These are phyloP conservation scores for Mormyrops boulengeri DNA, from an alignment of 2,797 vertebrate genomes.

Conservation along the genomic window DNA sequence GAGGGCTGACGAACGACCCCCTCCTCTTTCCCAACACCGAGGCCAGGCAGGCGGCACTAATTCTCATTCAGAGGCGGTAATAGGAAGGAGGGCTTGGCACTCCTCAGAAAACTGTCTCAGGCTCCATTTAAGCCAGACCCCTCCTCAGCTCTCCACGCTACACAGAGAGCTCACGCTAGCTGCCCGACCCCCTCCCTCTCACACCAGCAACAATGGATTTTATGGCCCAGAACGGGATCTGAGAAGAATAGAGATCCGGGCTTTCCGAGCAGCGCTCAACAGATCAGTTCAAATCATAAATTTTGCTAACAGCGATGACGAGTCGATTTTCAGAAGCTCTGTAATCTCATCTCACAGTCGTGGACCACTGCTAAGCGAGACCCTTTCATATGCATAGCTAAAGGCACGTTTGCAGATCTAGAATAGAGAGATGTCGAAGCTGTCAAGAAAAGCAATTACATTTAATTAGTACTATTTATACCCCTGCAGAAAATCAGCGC, in stretches of 20 bases:
- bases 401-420: slow-evolving; percentile 1
- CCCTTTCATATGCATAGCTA: slow-evolving; percentile 15
- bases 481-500: slow-evolving; percentile 41
- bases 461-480: slow-evolving; percentile 41
- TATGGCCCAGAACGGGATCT: slow-evolving; percentile 66
- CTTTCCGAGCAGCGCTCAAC: background rate
- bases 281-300: slow-evolving; percentile 7
- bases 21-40: background rate
- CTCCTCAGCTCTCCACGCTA: slow-evolving; percentile 10
- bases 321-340: slow-evolving; percentile 10
- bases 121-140: slow-evolving; percentile 66
- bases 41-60: slow-evolving; percentile 30
- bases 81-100: slow-evolving; percentile 33
- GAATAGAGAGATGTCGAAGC: slow-evolving; percentile 5
- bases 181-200: background rate
- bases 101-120: slow-evolving; percentile 32
- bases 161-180: background rate
- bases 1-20: background rate
- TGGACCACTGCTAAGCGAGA: background rate
- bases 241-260: slow-evolving; percentile 44
- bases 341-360: slow-evolving; percentile 7
- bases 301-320: background rate
- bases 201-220: slow-evolving; percentile 50
- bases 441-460: slow-evolving; percentile 36
- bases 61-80: slow-evolving; percentile 34